These are phyloP conservation scores for Trochalopteron elliotii DNA, from an alignment of 2,113 vertebrate genomes.

Conservation along the genomic window DNA sequence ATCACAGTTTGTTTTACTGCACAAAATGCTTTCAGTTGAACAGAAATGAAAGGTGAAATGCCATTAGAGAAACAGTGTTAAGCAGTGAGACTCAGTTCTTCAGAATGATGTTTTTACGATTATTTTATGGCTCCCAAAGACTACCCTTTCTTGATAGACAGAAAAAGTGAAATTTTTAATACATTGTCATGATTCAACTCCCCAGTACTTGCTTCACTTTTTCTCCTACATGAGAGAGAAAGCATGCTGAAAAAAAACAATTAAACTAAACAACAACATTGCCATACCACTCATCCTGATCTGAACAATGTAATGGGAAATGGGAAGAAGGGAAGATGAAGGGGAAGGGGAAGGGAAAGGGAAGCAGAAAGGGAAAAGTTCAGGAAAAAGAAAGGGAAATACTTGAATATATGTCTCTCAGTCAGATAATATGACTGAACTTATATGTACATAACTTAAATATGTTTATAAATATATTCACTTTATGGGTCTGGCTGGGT, in stretches of 20 bases:
- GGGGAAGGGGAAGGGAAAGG: neutral
- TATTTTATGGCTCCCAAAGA: neutral
- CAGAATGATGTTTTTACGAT: neutral
- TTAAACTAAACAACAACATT: neutral
- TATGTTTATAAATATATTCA: neutral
- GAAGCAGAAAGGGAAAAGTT: neutral
- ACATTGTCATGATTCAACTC: neutral
- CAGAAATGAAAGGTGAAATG: conserved; percentile 25
- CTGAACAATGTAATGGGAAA: too few relatives aligned
- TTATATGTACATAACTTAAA: neutral
- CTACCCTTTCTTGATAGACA: neutral
- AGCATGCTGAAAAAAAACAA: neutral
- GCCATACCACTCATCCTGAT: neutral
- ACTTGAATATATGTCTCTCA: neutral
- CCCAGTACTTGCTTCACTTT: neutral
- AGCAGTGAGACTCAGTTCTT: neutral
- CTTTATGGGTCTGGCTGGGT: rapidly evolving
- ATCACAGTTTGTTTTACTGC: neutral
- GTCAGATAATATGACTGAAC: neutral
- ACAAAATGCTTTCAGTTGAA: neutral
- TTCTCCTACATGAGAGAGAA: neutral
- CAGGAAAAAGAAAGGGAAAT: neutral
- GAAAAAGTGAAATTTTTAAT: neutral
- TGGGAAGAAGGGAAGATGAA: neutral
- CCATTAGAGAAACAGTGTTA: neutral